These are phyloP conservation scores for Drosophila gunungcola DNA, from an alignment of 1,140 invertebrate genomes.

Conservation along the genomic window DNA sequence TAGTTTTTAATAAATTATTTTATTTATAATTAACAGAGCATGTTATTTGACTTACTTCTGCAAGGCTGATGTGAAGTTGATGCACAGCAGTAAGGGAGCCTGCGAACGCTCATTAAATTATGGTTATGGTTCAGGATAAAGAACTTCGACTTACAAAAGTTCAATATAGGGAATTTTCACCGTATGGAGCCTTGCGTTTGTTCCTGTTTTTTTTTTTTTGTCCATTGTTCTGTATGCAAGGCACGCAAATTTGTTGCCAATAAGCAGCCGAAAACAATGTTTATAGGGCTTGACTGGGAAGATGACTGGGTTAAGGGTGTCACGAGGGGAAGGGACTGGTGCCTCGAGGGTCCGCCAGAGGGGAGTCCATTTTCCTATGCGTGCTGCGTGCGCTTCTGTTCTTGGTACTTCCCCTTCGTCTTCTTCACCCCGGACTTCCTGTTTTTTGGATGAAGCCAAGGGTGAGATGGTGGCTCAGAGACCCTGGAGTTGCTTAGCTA, in stretches of 20 bases:
- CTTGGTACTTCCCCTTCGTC: not conserved
- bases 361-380: conserved; percentile 56
- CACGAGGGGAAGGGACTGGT: not conserved
- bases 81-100: too few species aligned
- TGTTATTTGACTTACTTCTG: too few species aligned
- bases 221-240: conserved; percentile 56
- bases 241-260: conserved; percentile 78
- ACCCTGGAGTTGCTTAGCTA: conserved; percentile 67
- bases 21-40: too few species aligned
- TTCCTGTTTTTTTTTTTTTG: conserved; percentile 4
- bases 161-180: not conserved
- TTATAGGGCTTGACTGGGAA: conserved; percentile 52
- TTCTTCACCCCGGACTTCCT: conserved; percentile 12
- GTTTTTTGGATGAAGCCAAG: conserved; percentile 13
- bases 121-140: too few species aligned
- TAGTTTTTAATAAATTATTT: too few species aligned
- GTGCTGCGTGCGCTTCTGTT: conserved; percentile 62
- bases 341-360: conserved; percentile 7
- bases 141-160: not conserved
- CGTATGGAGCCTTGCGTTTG: too few species aligned
- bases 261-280: conserved; percentile 76
- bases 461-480: conserved; percentile 11
- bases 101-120: too few species aligned
- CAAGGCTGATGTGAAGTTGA: too few species aligned
- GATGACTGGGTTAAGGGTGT: conserved; percentile 14